phyloP scores from a whole-genome alignment of 2,888 invertebrate species.

The Thymelicus sylvestris region DNA sequence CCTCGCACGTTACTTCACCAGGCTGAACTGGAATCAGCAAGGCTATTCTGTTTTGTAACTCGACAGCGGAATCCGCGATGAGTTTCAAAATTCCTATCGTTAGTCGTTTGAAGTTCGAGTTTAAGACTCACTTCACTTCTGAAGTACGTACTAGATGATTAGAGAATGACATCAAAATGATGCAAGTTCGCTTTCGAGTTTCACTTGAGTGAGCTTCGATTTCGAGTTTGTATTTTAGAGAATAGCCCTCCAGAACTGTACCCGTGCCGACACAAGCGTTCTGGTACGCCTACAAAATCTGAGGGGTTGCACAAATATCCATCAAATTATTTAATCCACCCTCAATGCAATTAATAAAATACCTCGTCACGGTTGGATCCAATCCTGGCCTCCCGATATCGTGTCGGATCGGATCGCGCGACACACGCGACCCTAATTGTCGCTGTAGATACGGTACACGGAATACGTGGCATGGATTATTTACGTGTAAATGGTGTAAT shows the following conservation, averaged over 20 bases:
- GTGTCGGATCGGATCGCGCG: conserved; percentile 10
- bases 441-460: conserved; percentile 42
- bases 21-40: background rate
- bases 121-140: too few relatives aligned
- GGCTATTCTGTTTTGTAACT: too few relatives aligned
- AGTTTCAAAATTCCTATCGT: too few relatives aligned
- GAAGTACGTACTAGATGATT: too few relatives aligned
- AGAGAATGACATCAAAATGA: too few relatives aligned
- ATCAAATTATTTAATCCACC: conserved; percentile 5
- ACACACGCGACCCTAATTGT: conserved; percentile 44
- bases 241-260: too few relatives aligned
- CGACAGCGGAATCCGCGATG: too few relatives aligned
- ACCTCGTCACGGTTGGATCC: conserved; percentile 53
- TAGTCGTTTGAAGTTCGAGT: too few relatives aligned
- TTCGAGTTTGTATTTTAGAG: too few relatives aligned
- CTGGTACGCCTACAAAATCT: background rate
- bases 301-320: background rate
- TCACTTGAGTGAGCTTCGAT: too few relatives aligned
- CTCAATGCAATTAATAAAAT: conserved; percentile 52
- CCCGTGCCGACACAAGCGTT: background rate
- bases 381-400: conserved; percentile 46
- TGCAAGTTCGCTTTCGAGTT: too few relatives aligned
- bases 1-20: too few relatives aligned
- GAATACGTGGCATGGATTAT: conserved; percentile 37
- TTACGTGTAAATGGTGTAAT: conserved; percentile 11